A percentile compares a stretch with the other conserved stretches of the same genome.
Evolutionary conservation across 2,113 vertebrate genomes (phyloP).

Genomic region (Pelecanoides urinatrix): DNA sequence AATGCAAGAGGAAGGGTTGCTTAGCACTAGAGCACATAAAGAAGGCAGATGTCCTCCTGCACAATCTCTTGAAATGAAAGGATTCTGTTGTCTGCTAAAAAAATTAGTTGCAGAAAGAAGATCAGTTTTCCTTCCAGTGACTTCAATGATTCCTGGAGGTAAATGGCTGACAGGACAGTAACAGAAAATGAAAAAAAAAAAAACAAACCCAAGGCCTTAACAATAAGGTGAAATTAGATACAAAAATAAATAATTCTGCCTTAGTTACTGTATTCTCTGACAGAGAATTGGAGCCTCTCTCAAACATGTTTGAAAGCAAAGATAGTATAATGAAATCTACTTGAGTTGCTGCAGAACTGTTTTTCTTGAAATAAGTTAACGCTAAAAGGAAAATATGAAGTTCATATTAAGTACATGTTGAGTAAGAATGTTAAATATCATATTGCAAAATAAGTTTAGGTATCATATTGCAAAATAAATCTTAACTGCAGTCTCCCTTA

Average conservation of each 20-base stretch:
- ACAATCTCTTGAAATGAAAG: neutral
- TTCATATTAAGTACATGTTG: neutral
- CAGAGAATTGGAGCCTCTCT: neutral
- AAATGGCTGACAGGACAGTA: neutral
- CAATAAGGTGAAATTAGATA: neutral
- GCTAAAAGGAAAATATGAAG: neutral
- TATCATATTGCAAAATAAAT: neutral
- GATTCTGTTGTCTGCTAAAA: neutral
- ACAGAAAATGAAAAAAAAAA: neutral
- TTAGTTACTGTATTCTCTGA: neutral
- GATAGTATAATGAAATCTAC: neutral
- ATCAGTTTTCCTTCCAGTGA: neutral
- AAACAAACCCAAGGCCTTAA: neutral
- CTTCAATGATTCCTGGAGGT: neutral
- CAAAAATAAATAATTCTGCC: neutral
- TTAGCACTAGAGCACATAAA: neutral
- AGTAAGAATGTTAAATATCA: neutral
- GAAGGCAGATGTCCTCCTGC: neutral
- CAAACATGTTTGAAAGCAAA: neutral
- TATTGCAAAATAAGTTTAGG: neutral
- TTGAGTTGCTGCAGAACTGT: neutral
- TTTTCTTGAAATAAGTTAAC: neutral
- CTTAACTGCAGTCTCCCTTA: neutral
- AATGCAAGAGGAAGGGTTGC: neutral
- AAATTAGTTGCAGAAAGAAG: neutral